phyloP scores from a whole-genome alignment of 1,140 invertebrate species.

The Luehdorfia chinensis region DNA sequence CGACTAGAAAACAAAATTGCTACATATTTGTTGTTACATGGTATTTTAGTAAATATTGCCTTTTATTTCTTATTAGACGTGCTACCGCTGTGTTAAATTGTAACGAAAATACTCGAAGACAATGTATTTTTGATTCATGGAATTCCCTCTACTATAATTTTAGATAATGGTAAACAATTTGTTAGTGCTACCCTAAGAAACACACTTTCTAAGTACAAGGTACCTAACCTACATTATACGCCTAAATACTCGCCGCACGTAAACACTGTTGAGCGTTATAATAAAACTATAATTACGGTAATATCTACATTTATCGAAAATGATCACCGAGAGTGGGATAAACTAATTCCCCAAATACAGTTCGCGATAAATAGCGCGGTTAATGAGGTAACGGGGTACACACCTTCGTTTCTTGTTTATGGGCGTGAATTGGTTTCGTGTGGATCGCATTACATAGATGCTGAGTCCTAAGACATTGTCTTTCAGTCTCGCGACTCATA shows the following conservation, averaged over 20 bases:
- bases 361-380: no score
- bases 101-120: constrained; percentile 30
- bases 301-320: constrained; percentile 13
- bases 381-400: constrained; percentile 17
- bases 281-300: constrained; percentile 31
- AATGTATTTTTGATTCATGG: constrained; percentile 38
- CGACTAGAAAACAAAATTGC: constrained; percentile 22
- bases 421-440: constrained; percentile 22
- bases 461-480: constrained; percentile 6
- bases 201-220: constrained; percentile 21
- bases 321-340: constrained; percentile 20
- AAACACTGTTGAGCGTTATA: no score
- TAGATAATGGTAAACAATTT: constrained; percentile 75
- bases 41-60: no score
- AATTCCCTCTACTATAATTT: constrained; percentile 35
- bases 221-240: constrained; percentile 30
- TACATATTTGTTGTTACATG: constrained; percentile 26
- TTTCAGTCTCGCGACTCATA: constrained; percentile 21
- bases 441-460: constrained; percentile 20
- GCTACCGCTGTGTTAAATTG: constrained; percentile 25
- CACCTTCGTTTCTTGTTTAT: constrained; percentile 19
- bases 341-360: constrained; percentile 11
- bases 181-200: constrained; percentile 20
- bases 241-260: constrained; percentile 55
- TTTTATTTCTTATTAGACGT: no score